Evolutionary conservation across 2,113 vertebrate species (phyloP), one percentile per base, ranked within the genome.

Genomic region (Centropristis striata): DNA sequence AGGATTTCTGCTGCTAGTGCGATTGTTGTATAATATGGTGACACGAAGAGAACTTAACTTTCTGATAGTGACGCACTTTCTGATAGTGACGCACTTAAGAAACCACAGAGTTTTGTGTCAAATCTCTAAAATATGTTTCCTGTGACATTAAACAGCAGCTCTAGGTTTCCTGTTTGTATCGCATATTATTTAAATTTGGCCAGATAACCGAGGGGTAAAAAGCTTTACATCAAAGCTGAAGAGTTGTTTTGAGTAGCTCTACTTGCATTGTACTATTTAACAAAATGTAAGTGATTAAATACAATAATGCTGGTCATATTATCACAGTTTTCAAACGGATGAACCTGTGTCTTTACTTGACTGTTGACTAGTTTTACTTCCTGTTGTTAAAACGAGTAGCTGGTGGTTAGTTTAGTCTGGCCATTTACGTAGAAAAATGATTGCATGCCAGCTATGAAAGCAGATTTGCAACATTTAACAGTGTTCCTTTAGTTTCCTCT

Each of bases 401-500:
- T n/a, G 15, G 23, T 27, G 10, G 9, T 20, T 16, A 25, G 36
- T 4, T 51, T 15, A 20, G 15, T 55, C n/a, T 25, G 28, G 2
- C n/a, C 13, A 44, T 57, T 44, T 28, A 11, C 28, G 46, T 2
- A 1, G 0, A 27, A 54, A 13, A 28, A 44, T 32, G 4, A 41
- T 21, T 16, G 20, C 23, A 57, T 36, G n/a, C 4, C 23, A 46
- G 39, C 27, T 27, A 53, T n/a, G 14, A 36, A 32, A 41, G 2
- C 13, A 59, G 27, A 47, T 49, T 36, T 58, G 1, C 6, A 11
- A 42, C 4, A 12, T 28, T 55, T 8, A 0, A 15, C 25, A 32
- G 2, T 47, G 16, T 60, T 73, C 47, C n/a, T n/a, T n/a, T n/a
- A n/a, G n/a, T n/a, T n/a, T n/a, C n/a, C 36, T 64, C 25, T 54